Conservation (phyloP, 2,888 invertebrate species). For the Taenaris catops region DNA sequence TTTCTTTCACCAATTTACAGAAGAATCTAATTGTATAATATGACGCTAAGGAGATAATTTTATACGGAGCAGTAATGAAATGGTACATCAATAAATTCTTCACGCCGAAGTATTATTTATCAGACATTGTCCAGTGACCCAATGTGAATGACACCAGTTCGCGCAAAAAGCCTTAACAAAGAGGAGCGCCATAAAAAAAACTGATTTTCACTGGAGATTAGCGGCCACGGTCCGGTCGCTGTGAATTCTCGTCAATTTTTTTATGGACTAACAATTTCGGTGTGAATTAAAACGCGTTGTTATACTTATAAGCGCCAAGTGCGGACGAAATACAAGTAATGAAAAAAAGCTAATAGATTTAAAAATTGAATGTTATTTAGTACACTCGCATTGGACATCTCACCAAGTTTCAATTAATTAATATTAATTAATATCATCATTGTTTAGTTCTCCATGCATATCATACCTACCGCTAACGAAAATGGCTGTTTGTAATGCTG, state of each 20-base stretch:
- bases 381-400: conserved; percentile 4
- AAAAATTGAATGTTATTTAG: conserved; percentile 4
- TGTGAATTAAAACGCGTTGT: conserved; percentile 24
- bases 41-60: too few relatives aligned
- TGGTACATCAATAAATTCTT: background rate
- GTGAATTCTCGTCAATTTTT: conserved; percentile 19
- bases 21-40: too few relatives aligned
- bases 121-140: conserved; percentile 24
- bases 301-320: conserved; percentile 18
- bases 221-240: conserved; percentile 41
- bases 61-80: too few relatives aligned
- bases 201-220: conserved; percentile 53
- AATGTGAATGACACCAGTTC: conserved; percentile 59
- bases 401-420: too few relatives aligned
- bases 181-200: conserved; percentile 43
- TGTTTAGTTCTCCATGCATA: too few relatives aligned
- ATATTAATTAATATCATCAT: too few relatives aligned
- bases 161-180: conserved; percentile 50
- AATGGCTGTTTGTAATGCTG: too few relatives aligned
- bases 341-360: conserved; percentile 10
- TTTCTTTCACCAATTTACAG: too few relatives aligned
- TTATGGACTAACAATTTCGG: conserved; percentile 20
- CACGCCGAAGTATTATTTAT: background rate
- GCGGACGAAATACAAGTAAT: conserved; percentile 6
- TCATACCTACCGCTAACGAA: too few relatives aligned